phyloP scores from a whole-genome alignment of 2,113 vertebrate species.

The Oreochromis spilurus region DNA sequence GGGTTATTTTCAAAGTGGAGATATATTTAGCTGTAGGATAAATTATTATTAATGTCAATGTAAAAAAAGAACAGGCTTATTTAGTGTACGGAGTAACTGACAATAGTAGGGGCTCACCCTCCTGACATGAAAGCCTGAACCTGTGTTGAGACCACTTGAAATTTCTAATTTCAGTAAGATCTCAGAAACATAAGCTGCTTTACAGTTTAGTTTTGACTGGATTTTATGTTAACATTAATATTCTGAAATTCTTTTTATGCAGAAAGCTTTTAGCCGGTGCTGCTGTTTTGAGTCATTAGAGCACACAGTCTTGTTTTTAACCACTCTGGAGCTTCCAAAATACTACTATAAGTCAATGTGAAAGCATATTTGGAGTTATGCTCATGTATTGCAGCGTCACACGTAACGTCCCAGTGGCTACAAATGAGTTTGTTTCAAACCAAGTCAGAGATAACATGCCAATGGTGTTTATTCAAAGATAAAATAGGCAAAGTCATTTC shows the following conservation, averaged over 20 bases:
- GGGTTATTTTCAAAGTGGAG: accelerated
- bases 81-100: not conserved
- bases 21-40: not conserved
- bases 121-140: not conserved
- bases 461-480: constrained; percentile 52
- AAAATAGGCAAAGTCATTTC: constrained; percentile 19
- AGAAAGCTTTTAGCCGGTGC: not conserved
- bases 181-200: accelerated
- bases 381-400: not conserved
- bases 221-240: not conserved
- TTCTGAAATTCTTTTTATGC: not conserved
- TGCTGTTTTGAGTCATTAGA: not conserved
- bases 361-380: not conserved
- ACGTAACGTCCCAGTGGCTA: not conserved
- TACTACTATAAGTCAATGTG: not conserved
- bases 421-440: not conserved
- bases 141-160: not conserved
- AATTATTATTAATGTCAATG: not conserved
- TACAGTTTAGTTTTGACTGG: not conserved
- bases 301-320: not conserved
- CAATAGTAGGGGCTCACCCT: not conserved
- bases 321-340: not conserved
- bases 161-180: accelerated
- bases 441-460: constrained; percentile 28
- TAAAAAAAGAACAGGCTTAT: not conserved